A percentile compares a stretch with the other conserved stretches of the same genome.
These are phyloP conservation scores for Pelobates fuscus DNA, from an alignment of 2,113 vertebrate species.

Conservation along the genomic window DNA sequence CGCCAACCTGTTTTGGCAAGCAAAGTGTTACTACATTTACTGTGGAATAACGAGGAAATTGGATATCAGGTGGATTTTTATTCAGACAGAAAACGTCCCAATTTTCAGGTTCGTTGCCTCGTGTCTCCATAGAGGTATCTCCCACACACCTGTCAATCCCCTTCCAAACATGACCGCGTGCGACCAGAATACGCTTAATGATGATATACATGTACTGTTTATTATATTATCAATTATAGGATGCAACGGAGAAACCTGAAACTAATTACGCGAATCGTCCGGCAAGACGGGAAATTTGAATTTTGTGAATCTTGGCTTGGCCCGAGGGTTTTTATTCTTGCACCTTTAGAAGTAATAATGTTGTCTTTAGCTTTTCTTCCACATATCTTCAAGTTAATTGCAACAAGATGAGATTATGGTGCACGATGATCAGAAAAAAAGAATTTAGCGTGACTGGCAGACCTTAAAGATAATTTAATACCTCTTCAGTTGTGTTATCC, in stretches of 20 bases:
- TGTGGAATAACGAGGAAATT: slow-evolving; percentile 10
- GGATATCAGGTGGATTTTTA: slow-evolving; percentile 14
- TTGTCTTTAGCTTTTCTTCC: slow-evolving; percentile 33
- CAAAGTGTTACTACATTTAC: background rate
- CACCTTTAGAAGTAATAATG: slow-evolving; percentile 39
- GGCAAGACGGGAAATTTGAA: slow-evolving; percentile 44
- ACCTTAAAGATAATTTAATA: slow-evolving; percentile 45
- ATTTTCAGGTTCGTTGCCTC: slow-evolving; percentile 39
- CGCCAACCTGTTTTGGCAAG: background rate
- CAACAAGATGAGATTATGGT: slow-evolving; percentile 37
- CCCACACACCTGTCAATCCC: slow-evolving; percentile 23
- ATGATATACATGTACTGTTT: slow-evolving; percentile 29
- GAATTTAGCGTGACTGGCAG: slow-evolving; percentile 19
- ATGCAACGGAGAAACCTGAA: slow-evolving; percentile 37
- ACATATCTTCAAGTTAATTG: slow-evolving; percentile 47
- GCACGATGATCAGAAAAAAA: slow-evolving; percentile 32
- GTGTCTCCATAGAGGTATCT: slow-evolving; percentile 16
- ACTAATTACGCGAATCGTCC: slow-evolving; percentile 38
- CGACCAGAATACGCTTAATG: slow-evolving; percentile 32
- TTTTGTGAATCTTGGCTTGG: slow-evolving; percentile 30
- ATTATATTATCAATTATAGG: slow-evolving; percentile 43
- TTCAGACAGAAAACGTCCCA: slow-evolving; percentile 28
- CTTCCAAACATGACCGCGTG: slow-evolving; percentile 9
- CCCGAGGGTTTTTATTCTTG: slow-evolving; percentile 23
- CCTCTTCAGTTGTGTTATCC: slow-evolving; percentile 39